Evolutionary conservation across 2,888 invertebrate species (phyloP), one percentile per base, ranked within the genome.

Genomic region (Ctenicera cuprea): DNA sequence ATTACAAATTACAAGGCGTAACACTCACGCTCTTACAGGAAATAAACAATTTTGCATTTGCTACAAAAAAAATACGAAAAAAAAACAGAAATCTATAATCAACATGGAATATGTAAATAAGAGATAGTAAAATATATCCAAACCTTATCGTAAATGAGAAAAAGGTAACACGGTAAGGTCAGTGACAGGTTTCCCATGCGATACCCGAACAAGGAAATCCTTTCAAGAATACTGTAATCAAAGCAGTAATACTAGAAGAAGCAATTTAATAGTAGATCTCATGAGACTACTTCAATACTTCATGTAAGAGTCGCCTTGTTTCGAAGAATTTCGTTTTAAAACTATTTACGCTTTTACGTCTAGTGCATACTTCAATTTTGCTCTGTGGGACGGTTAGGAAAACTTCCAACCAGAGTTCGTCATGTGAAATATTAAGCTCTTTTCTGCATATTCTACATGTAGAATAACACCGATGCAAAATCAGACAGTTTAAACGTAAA

Each of bases 201-300:
- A 67, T 73, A 59, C 63, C 67, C 62, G 62, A 68, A 73, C 73
- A 68, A 45, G 63, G 68, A 73, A 73, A 68, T 73, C 73, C 68
- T 68, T 68, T 68, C 64, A 68, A 63, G 68, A 48, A 73, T 73
- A 45, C 54, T 57, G 62, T 73, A 67, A 68, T 62, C 61, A 54
- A 72, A 66, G 65, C 41, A 62, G 48, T 33, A 64, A 50, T 64
- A 50, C 50, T 50, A 64, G 64, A 45, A 50, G 62, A 20, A 30
- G 63, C 63, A 33, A 63, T 63, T 63, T 63, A 63, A 45, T n/a
- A 14, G 11, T 45, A 45, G 12, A 63, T 26, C 59, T 38, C 38
- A 33, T 20, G 41, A 16, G 30, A 59, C 33, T 59, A 38, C 59
- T 37, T 38, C 38, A 59, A 14, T 59, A 38, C 59, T 37, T 38